phyloP scores from a whole-genome alignment of 2,888 invertebrate species.

The Ophion ellenae region DNA sequence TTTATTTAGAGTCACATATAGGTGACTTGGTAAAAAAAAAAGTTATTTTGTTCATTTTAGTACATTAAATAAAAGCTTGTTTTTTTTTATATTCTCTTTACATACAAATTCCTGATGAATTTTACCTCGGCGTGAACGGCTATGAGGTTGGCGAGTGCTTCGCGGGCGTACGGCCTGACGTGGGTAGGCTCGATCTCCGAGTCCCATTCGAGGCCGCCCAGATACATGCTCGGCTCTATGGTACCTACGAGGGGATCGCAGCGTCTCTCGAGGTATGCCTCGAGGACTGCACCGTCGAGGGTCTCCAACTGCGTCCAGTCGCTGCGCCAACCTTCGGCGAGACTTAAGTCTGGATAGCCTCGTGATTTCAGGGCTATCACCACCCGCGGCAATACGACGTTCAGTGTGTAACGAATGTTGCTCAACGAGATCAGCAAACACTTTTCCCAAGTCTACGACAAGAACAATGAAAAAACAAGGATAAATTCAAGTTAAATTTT shows the following conservation, averaged over 20 bases:
- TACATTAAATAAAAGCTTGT: too few species aligned
- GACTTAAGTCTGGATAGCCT: slow-evolving; percentile 88
- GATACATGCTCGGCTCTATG: slow-evolving; percentile 98
- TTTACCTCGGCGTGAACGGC: slow-evolving; percentile 90
- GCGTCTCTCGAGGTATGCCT: slow-evolving; percentile 94
- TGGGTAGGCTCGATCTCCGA: slow-evolving; percentile 90
- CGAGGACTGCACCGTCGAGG: slow-evolving; percentile 88
- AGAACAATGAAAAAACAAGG: slow-evolving; percentile 24
- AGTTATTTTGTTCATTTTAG: too few species aligned
- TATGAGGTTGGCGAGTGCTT: slow-evolving; percentile 92
- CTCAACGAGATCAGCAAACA: slow-evolving; percentile 93
- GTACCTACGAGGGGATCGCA: slow-evolving; percentile 97
- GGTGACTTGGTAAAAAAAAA: too few species aligned
- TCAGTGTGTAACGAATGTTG: slow-evolving; percentile 94
- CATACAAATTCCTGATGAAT: not conserved
- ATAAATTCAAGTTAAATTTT: slow-evolving; percentile 24
- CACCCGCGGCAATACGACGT: slow-evolving; percentile 89
- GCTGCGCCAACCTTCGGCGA: slow-evolving; percentile 80
- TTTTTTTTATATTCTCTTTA: too few species aligned
- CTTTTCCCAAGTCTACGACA: slow-evolving; percentile 89
- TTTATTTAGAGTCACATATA: too few species aligned
- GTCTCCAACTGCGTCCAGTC: slow-evolving; percentile 87
- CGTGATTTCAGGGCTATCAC: slow-evolving; percentile 87
- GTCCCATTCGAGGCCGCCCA: slow-evolving; percentile 94
- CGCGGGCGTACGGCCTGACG: slow-evolving; percentile 94